Percentiles rank a stretch among this genome's conserved stretches.
Conservation (phyloP, 2,113 vertebrate genomes). For the Prunella himalayana region DNA sequence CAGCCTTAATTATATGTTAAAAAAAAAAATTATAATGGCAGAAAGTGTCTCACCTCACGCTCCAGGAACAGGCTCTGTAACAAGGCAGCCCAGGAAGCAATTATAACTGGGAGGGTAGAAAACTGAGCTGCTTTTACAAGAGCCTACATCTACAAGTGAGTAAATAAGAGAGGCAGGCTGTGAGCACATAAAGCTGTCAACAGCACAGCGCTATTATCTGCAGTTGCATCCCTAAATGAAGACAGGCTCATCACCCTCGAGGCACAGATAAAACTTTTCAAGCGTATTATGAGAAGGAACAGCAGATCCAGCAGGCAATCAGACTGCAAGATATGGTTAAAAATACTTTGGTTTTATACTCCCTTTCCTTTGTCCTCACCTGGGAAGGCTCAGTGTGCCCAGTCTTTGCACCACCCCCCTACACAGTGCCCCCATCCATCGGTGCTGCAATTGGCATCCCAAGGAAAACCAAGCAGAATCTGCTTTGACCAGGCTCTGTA, state of each 20-base stretch:
- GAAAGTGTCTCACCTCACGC: background rate
- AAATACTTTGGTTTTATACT: constrained; percentile 10
- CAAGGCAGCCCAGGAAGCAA: background rate
- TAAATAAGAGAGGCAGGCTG: constrained; percentile 46
- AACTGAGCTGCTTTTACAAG: background rate
- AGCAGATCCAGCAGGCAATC: constrained; percentile 60
- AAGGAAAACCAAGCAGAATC: background rate
- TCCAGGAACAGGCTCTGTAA: background rate
- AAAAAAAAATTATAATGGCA: background rate
- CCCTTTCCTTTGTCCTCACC: background rate
- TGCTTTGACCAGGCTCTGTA: background rate
- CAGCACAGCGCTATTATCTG: constrained; percentile 9
- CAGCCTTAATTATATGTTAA: background rate
- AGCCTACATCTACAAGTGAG: background rate
- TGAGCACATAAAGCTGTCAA: constrained; percentile 56
- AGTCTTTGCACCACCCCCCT: background rate
- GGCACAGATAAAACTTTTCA: constrained; percentile 72
- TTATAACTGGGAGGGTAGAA: background rate
- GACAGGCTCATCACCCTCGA: constrained; percentile 57
- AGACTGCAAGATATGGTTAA: constrained; percentile 22
- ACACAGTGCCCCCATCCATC: background rate
- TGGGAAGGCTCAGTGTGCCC: background rate
- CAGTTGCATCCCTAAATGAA: constrained; percentile 69
- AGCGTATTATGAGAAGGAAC: constrained; percentile 71
- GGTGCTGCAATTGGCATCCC: background rate